Base-by-base conservation (phyloP, 2,113 vertebrate species). In the Atlantisia rogersi region DNA sequence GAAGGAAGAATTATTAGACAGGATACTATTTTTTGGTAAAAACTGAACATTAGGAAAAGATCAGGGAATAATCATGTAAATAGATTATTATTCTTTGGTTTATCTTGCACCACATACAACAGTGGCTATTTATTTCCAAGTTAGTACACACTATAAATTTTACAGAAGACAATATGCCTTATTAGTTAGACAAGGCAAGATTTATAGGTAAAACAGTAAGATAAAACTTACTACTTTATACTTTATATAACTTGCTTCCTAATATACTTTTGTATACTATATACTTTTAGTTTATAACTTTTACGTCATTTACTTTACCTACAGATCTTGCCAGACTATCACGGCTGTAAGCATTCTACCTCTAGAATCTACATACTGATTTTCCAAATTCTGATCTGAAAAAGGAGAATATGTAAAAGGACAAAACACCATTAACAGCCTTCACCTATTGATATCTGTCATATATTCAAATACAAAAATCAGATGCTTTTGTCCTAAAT, bases 321-420 rank as follows among this genome's bases (percentile, higher is more conserved):
- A 94, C 31, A 85, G 70, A 94, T 88, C 78, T 95, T 94, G 88
- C 75, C 87, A 75, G 78, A 69, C 63, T 86, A 88, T 19, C 44
- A 85, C 22, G 82, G 60, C 25, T 56, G 24, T 82, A 69, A 93
- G 75, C 55, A 80, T 50, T 82, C 79, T 93, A 89, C 65, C 74
- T 84, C 92, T 91, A 95, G 55, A 95, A 83, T 80, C 73, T 95
- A 95, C 53, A 82, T 8, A 89, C 25, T 89, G 56, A 84, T 89
- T 92, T 95, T 92, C 69, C 62, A 82, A 86, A 91, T 69, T 95
- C 35, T 75, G 28, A 76, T 63, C 46, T 64, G 74, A 84, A 84
- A 92, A 73, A 84, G 48, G 92, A 76, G 48, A 63, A 28, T 37
- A 85, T 39, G 73, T 56, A 48, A 79, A 96, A 87, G 35, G 58